phyloP scores from a whole-genome alignment of 1,140 invertebrate species.

The Drosophila albomicans region DNA sequence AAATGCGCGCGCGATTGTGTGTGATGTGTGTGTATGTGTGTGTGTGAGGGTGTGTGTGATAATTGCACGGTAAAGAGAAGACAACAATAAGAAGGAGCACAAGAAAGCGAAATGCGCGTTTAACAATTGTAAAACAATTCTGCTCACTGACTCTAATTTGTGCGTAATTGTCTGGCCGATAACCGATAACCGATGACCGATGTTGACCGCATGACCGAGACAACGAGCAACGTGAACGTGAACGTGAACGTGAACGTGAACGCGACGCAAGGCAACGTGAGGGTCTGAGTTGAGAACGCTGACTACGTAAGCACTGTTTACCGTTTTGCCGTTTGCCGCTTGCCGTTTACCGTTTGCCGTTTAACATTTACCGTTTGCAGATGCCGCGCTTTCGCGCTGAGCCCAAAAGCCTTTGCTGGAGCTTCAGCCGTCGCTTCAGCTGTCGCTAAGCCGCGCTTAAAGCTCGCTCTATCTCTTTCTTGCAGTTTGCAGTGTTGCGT shows the following conservation, averaged over 20 bases:
- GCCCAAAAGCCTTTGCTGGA: slow-evolving; percentile 10
- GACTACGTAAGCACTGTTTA: slow-evolving; percentile 46
- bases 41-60: background rate
- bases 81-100: slow-evolving; percentile 15
- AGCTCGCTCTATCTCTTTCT: slow-evolving; percentile 12
- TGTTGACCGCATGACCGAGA: background rate
- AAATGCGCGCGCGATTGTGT: slow-evolving; percentile 7
- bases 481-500: background rate
- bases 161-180: slow-evolving; percentile 27
- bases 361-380: slow-evolving; percentile 19
- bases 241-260: slow-evolving; percentile 5
- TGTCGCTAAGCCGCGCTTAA: slow-evolving; percentile 36
- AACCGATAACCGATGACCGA: slow-evolving; percentile 27
- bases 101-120: slow-evolving; percentile 20
- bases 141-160: slow-evolving; percentile 36
- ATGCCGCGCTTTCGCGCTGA: slow-evolving; percentile 28
- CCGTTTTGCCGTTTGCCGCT: slow-evolving; percentile 12
- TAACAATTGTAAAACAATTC: slow-evolving; percentile 30
- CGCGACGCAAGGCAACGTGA: slow-evolving; percentile 18
- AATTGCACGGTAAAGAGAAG: slow-evolving; percentile 5
- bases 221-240: slow-evolving; percentile 7
- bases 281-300: slow-evolving; percentile 42
- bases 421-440: slow-evolving; percentile 21
- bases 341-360: slow-evolving; percentile 33
- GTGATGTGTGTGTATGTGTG: slow-evolving; percentile 11